Conservation (phyloP, 2,888 invertebrate species). For the Anthoptus insignis region DNA sequence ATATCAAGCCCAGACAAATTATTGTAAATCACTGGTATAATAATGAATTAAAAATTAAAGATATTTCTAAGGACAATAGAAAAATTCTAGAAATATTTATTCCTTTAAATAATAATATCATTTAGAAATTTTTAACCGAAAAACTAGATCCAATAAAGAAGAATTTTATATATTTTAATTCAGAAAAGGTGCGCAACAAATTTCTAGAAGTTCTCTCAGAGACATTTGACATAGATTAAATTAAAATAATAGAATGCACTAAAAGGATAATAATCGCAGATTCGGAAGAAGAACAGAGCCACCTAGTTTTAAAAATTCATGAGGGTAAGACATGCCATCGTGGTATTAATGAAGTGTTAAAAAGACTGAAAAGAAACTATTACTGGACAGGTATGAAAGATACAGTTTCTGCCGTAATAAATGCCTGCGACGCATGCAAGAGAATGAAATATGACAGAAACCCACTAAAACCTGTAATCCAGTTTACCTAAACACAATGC, state of each 20-base stretch:
- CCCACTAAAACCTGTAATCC: constrained; percentile 30
- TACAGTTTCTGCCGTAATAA: constrained; percentile 43
- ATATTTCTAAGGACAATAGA: constrained; percentile 26
- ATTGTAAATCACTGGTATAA: constrained; percentile 30
- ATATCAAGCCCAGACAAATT: constrained; percentile 45
- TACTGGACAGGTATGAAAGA: constrained; percentile 41
- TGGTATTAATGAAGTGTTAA: constrained; percentile 35
- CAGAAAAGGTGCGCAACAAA: background rate
- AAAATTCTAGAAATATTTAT: constrained; percentile 32
- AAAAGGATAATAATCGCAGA: constrained; percentile 41
- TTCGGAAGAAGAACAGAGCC: constrained; percentile 34
- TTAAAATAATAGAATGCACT: constrained; percentile 50
- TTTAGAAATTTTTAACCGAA: constrained; percentile 42
- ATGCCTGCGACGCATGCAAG: constrained; percentile 49
- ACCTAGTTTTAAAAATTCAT: constrained; percentile 33
- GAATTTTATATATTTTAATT: constrained; percentile 48
- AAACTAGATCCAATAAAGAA: constrained; percentile 32
- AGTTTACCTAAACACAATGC: constrained; percentile 34
- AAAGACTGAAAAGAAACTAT: constrained; percentile 16
- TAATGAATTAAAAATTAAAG: constrained; percentile 16
- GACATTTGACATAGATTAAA: constrained; percentile 1
- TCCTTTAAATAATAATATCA: constrained; percentile 29
- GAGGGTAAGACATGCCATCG: constrained; percentile 35
- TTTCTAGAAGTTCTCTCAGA: background rate
- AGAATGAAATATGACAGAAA: constrained; percentile 44